A percentile compares a stretch with the other conserved stretches of the same genome.
phyloP scores from a whole-genome alignment of 2,888 invertebrate species.

The Lymantria dispar region DNA sequence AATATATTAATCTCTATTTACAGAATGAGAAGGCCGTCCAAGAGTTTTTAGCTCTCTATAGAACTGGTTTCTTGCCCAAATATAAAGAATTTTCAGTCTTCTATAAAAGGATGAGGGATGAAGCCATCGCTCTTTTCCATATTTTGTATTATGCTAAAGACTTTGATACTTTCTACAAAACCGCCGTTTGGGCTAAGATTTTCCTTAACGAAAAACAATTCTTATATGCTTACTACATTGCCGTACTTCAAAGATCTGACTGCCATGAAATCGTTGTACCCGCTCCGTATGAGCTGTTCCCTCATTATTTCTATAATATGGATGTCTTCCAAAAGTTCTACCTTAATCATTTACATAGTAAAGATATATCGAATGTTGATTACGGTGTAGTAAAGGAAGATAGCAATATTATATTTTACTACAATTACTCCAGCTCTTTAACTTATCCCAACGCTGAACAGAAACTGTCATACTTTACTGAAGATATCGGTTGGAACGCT shows the following conservation, averaged over 20 bases:
- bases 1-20: constrained; percentile 16
- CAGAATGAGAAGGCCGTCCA: constrained; percentile 70
- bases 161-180: constrained; percentile 83
- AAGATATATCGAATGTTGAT: constrained; percentile 35
- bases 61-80: constrained; percentile 72
- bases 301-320: constrained; percentile 84
- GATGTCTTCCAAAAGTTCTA: constrained; percentile 75
- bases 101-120: constrained; percentile 64
- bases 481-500: constrained; percentile 86
- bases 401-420: constrained; percentile 73
- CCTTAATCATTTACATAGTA: constrained; percentile 5
- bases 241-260: constrained; percentile 82
- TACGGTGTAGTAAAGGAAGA: constrained; percentile 65
- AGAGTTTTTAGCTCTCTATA: constrained; percentile 63
- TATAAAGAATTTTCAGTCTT: constrained; percentile 77
- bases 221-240: constrained; percentile 83
- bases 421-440: constrained; percentile 81
- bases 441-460: constrained; percentile 81
- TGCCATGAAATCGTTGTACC: constrained; percentile 83
- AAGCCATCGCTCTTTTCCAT: constrained; percentile 79
- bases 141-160: constrained; percentile 83
- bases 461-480: constrained; percentile 85
- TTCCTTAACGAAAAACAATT: constrained; percentile 84
- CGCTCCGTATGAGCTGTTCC: constrained; percentile 86
- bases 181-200: constrained; percentile 80